phyloP scores from a whole-genome alignment of 2,113 vertebrate genomes.

The Probosciger aterrimus region DNA sequence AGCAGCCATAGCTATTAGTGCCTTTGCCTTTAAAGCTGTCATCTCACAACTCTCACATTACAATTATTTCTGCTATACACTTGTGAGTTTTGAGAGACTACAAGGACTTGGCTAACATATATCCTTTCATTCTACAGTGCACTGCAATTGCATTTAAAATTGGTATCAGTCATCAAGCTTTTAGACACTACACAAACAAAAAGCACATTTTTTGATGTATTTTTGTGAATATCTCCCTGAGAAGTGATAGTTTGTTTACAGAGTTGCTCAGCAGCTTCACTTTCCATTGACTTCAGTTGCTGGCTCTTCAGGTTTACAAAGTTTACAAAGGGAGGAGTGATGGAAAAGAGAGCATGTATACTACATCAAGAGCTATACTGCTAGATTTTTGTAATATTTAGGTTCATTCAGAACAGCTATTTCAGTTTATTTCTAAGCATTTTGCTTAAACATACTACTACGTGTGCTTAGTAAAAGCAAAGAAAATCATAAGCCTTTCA shows the following conservation, averaged over 20 bases:
- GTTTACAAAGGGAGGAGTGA: neutral
- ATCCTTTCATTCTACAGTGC: neutral
- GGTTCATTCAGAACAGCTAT: neutral
- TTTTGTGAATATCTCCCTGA: neutral
- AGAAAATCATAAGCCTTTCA: neutral
- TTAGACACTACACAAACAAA: neutral
- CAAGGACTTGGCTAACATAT: too few relatives aligned
- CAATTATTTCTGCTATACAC: neutral
- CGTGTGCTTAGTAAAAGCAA: neutral
- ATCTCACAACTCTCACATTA: neutral
- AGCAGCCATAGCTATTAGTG: neutral
- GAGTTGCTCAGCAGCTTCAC: constrained; percentile 42
- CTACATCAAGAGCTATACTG: neutral
- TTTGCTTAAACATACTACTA: neutral
- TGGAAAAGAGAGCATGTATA: neutral
- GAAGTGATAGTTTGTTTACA: constrained; percentile 25
- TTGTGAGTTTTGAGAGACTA: neutral
- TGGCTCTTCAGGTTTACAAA: neutral
- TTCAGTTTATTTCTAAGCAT: neutral
- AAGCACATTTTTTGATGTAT: neutral
- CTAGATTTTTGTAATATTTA: neutral
- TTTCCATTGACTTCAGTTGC: constrained; percentile 29
- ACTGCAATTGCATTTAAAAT: neutral
- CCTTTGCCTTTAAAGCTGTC: neutral
- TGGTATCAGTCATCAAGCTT: neutral